Percentiles rank a stretch among this genome's conserved stretches.
phyloP scores from a whole-genome alignment of 2,888 invertebrate genomes.

The Trisateles emortualis region DNA sequence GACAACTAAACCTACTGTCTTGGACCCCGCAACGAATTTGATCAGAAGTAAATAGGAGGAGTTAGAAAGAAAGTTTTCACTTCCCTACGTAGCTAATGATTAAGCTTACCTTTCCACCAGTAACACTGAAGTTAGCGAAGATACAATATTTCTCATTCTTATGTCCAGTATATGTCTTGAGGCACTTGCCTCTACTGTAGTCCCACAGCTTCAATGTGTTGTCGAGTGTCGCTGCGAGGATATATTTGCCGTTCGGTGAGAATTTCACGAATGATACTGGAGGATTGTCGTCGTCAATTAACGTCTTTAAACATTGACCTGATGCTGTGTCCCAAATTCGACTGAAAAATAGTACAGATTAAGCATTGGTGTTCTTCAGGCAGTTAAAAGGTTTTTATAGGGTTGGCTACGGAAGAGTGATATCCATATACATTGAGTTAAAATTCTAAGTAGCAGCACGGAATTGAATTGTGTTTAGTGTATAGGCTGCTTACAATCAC shows the following conservation, averaged over 20 bases:
- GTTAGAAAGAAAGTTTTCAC: too few species aligned
- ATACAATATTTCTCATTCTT: slow-evolving; percentile 99
- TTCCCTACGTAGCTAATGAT: too few species aligned
- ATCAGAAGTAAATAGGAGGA: too few species aligned
- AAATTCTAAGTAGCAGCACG: too few species aligned
- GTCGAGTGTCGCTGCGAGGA: slow-evolving; percentile 98
- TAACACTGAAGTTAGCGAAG: slow-evolving; percentile 99
- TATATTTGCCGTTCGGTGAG: slow-evolving; percentile 99
- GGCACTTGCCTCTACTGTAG: slow-evolving; percentile 98
- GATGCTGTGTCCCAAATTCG: slow-evolving; percentile 99
- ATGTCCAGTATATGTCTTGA: slow-evolving; percentile 99
- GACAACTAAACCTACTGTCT: too few species aligned
- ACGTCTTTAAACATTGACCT: slow-evolving; percentile 99
- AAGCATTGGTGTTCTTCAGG: too few species aligned
- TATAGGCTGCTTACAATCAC: too few species aligned
- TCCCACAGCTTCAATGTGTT: slow-evolving; percentile 99
- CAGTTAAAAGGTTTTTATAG: too few species aligned
- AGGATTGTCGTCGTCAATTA: slow-evolving; percentile 99
- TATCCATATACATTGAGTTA: too few species aligned
- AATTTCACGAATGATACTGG: slow-evolving; percentile 99
- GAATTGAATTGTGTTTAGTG: too few species aligned
- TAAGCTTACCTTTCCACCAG: slow-evolving; percentile 96
- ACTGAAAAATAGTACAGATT: slow-evolving; percentile 81
- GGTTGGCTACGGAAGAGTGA: too few species aligned
- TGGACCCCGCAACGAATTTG: too few species aligned